A percentile compares a stretch with the other conserved stretches of the same genome.
These are phyloP conservation scores for Diabrotica virgifera DNA, from an alignment of 1,140 invertebrate genomes.

Conservation along the genomic window DNA sequence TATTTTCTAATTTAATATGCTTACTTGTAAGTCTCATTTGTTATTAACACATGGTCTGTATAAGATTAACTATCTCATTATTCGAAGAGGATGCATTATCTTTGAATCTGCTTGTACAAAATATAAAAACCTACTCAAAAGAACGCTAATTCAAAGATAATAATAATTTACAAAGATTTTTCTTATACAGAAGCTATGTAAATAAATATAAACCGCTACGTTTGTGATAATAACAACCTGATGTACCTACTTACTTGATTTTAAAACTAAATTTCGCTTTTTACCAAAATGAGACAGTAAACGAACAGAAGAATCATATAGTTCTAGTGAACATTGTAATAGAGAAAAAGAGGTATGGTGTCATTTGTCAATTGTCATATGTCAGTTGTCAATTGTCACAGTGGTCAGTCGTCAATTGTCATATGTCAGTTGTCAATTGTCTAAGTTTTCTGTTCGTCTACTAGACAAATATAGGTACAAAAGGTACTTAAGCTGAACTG, in stretches of 20 bases:
- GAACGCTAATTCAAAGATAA: neutral
- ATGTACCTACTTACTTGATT: too few species aligned
- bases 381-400: too few species aligned
- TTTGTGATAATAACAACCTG: constrained; percentile 23
- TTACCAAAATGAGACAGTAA: too few species aligned
- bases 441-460: too few species aligned
- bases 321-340: too few species aligned
- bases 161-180: neutral
- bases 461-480: too few species aligned
- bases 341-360: too few species aligned
- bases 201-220: constrained; percentile 23
- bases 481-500: constrained; percentile 16
- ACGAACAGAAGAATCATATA: too few species aligned
- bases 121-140: neutral
- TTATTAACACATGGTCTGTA: neutral
- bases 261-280: too few species aligned
- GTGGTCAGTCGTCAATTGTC: too few species aligned
- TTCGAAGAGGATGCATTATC: neutral
- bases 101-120: neutral
- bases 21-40: neutral
- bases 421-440: too few species aligned
- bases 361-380: too few species aligned
- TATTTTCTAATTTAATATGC: neutral
- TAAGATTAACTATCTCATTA: neutral
- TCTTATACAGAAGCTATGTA: neutral